Evolutionary conservation across 2,113 vertebrate genomes (phyloP).

Genomic region (Cyphomyrus discorhynchus): DNA sequence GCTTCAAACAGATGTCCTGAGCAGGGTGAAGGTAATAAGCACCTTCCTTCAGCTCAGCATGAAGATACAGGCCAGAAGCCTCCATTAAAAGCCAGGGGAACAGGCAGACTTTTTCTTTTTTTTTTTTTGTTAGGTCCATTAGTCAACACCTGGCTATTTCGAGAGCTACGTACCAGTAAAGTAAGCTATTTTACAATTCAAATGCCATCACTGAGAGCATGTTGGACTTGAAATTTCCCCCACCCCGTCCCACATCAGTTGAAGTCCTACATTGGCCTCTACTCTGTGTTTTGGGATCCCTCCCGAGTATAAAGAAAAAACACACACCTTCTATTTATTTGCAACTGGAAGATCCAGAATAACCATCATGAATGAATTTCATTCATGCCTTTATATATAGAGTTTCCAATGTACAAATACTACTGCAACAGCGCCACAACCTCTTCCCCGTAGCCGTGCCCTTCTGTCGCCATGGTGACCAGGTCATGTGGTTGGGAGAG

Average conservation of each 20-base stretch:
- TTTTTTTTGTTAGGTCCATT: constrained; percentile 28
- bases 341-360: background rate
- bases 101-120: constrained; percentile 35
- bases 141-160: constrained; percentile 46
- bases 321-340: constrained; percentile 11
- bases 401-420: background rate
- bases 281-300: constrained; percentile 21
- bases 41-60: constrained; percentile 20
- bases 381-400: background rate
- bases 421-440: constrained; percentile 63
- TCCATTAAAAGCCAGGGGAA: constrained; percentile 34
- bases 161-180: constrained; percentile 46
- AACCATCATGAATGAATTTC: background rate
- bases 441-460: constrained; percentile 64
- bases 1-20: background rate
- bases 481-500: constrained; percentile 64
- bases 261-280: constrained; percentile 28
- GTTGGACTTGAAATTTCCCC: constrained; percentile 32
- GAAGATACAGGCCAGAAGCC: constrained; percentile 28
- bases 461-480: constrained; percentile 69
- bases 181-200: constrained; percentile 48
- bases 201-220: constrained; percentile 41
- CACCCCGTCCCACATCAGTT: constrained; percentile 57
- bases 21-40: constrained; percentile 19
- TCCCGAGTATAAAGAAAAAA: background rate